phyloP scores from a whole-genome alignment of 2,797 vertebrate species.

The Clarias fuscus region DNA sequence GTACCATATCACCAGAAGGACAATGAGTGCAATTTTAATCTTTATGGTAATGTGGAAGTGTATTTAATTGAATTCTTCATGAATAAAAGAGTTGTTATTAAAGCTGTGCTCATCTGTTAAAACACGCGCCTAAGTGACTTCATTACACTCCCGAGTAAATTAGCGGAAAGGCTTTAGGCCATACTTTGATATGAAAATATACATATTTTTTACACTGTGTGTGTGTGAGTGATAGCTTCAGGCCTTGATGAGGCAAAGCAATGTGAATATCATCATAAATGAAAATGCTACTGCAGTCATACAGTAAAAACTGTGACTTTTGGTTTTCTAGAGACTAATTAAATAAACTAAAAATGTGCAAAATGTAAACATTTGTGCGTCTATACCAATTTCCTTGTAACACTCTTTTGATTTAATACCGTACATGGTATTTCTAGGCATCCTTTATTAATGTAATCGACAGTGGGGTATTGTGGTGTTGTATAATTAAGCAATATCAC shows the following conservation, averaged over 20 bases:
- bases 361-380: too few relatives aligned
- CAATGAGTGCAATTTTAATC: neutral
- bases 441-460: neutral
- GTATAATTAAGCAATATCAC: neutral
- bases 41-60: neutral
- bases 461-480: neutral
- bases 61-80: conserved; percentile 22
- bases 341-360: too few relatives aligned
- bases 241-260: neutral
- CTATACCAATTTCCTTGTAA: neutral
- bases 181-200: neutral
- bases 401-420: too few relatives aligned
- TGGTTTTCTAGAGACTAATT: too few relatives aligned
- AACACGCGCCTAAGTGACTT: conserved; percentile 18
- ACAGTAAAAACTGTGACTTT: too few relatives aligned
- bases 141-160: conserved; percentile 9
- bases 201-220: neutral
- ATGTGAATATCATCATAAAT: neutral
- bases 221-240: neutral
- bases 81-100: conserved; percentile 18
- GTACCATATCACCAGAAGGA: conserved; percentile 11
- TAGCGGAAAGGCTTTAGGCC: neutral
- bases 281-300: neutral
- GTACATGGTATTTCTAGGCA: neutral
- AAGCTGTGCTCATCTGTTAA: neutral